Percentiles rank a stretch among this genome's conserved stretches.
phyloP scores from a whole-genome alignment of 2,888 invertebrate genomes.

The Enchytraeus crypticus region DNA sequence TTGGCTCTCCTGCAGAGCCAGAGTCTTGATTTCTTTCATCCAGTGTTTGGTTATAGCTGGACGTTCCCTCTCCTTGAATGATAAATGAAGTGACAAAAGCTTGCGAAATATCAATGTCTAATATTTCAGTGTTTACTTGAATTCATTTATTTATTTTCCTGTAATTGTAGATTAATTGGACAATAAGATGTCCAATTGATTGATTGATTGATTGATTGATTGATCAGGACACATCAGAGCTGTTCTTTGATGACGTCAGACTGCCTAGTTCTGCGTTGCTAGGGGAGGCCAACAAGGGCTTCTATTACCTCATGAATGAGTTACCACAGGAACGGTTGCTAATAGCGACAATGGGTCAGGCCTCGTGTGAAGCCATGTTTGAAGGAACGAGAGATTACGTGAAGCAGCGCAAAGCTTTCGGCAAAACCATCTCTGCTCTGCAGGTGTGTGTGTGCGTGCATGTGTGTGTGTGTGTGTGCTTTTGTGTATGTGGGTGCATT shows the following conservation, averaged over 20 bases:
- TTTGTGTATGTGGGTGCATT: too few relatives aligned
- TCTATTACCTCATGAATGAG: conserved; percentile 35
- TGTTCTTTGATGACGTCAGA: conserved; percentile 29
- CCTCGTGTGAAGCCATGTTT: conserved; percentile 49
- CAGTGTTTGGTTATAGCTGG: too few relatives aligned
- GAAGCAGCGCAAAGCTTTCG: conserved; percentile 49
- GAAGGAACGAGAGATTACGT: conserved; percentile 50
- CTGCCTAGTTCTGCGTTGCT: conserved; percentile 31
- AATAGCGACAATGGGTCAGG: conserved; percentile 42
- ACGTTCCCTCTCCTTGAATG: too few relatives aligned
- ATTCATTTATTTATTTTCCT: not conserved
- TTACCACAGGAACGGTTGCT: conserved; percentile 50
- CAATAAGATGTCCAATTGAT: not conserved
- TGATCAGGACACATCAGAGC: conserved; percentile 28
- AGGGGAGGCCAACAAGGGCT: conserved; percentile 44
- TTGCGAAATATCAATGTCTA: too few relatives aligned
- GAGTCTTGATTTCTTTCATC: too few relatives aligned
- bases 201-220: too few relatives aligned
- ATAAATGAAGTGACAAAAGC: too few relatives aligned
- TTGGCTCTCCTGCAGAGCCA: too few relatives aligned
- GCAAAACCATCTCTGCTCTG: conserved; percentile 45
- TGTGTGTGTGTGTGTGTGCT: too few relatives aligned
- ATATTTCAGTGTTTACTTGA: too few relatives aligned
- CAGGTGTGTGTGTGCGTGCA: too few relatives aligned
- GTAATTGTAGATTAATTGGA: not conserved